Evolutionary conservation across 2,113 vertebrate species (phyloP).

Genomic region (Solenodon paradoxus): DNA sequence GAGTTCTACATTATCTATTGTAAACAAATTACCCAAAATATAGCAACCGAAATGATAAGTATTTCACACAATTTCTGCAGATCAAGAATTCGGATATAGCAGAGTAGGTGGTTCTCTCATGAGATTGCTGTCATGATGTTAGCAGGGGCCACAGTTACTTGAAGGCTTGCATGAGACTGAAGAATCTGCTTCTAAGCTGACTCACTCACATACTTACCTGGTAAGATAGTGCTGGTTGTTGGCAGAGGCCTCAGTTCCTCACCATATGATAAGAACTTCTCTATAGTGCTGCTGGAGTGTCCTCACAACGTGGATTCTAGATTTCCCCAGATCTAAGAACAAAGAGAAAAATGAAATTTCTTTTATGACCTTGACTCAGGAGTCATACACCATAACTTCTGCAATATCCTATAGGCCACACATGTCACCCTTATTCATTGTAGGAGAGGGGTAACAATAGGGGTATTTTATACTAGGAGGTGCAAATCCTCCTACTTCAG

Average conservation of each 20-base stretch:
- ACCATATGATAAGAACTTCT: neutral
- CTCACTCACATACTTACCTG: neutral
- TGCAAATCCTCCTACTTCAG: neutral
- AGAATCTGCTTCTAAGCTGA: neutral
- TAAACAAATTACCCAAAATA: neutral
- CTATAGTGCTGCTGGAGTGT: neutral
- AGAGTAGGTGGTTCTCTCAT: neutral
- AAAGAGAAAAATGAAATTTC: neutral
- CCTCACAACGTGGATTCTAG: neutral
- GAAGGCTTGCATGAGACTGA: neutral
- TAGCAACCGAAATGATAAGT: neutral
- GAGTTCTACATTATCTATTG: neutral
- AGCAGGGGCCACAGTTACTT: neutral
- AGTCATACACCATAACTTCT: neutral
- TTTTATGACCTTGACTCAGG: neutral
- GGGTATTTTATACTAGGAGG: neutral
- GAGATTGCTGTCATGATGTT: neutral
- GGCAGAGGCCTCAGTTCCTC: neutral
- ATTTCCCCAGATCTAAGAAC: neutral
- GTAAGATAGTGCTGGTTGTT: neutral
- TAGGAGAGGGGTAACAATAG: neutral
- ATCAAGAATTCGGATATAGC: neutral
- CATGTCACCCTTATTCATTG: neutral
- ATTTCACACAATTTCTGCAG: neutral
- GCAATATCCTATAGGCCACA: neutral